These are phyloP conservation scores for Luffia ferchaultella DNA, from an alignment of 2,888 invertebrate genomes.

Conservation along the genomic window DNA sequence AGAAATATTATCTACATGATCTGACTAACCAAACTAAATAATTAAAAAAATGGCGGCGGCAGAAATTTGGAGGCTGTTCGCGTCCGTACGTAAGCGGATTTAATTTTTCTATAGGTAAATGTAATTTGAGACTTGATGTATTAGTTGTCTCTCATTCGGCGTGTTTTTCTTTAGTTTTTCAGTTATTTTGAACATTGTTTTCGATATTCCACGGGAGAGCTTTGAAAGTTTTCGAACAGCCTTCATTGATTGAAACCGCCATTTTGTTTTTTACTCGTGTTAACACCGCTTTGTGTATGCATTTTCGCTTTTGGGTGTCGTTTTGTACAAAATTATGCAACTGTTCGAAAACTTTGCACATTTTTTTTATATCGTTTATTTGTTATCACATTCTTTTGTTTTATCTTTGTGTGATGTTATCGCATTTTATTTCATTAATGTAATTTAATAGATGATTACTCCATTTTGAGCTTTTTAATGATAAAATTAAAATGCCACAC, in stretches of 20 bases:
- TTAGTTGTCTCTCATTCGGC: constrained; percentile 32
- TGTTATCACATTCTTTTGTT: neutral
- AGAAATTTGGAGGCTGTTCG: constrained; percentile 68
- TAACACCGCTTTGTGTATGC: constrained; percentile 20
- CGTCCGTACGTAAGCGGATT: constrained; percentile 55
- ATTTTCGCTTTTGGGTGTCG: constrained; percentile 37
- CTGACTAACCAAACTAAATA: constrained; percentile 33
- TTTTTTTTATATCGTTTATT: constrained; percentile 3
- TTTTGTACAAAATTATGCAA: constrained; percentile 35
- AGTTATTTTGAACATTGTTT: constrained; percentile 31
- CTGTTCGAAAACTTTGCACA: constrained; percentile 70
- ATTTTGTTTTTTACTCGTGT: constrained; percentile 42
- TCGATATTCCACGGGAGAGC: constrained; percentile 32
- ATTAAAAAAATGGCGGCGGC: constrained; percentile 55
- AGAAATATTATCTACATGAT: constrained; percentile 22
- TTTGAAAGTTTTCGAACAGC: constrained; percentile 73
- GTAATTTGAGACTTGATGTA: constrained; percentile 23
- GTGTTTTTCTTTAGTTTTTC: constrained; percentile 36
- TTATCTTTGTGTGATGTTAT: no score
- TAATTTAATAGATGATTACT: no score
- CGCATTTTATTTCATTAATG: no score
- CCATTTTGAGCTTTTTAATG: no score
- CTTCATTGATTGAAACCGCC: constrained; percentile 64
- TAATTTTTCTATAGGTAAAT: constrained; percentile 36
- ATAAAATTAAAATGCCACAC: no score